Evolutionary conservation across 2,888 invertebrate species (phyloP).

Genomic region (Brachyopa scutellaris): DNA sequence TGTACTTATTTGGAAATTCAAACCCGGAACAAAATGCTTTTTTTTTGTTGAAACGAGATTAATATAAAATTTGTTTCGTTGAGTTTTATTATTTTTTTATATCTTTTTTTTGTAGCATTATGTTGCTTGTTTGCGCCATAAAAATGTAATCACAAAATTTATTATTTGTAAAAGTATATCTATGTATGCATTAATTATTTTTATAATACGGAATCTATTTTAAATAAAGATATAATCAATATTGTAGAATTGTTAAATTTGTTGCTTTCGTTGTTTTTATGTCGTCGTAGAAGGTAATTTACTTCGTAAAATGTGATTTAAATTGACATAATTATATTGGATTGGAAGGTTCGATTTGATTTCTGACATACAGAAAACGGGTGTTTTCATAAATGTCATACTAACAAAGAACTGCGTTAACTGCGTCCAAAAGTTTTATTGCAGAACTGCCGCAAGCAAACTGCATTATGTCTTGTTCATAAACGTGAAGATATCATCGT

Average conservation of each 20-base stretch:
- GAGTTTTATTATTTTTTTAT: conserved; percentile 23
- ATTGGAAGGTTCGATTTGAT: too few relatives aligned
- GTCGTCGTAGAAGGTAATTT: too few relatives aligned
- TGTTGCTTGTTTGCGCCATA: conserved; percentile 57
- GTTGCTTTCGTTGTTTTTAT: background rate
- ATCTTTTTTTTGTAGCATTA: conserved; percentile 31
- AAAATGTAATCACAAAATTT: conserved; percentile 63
- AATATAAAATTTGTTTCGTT: conserved; percentile 1
- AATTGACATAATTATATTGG: too few relatives aligned
- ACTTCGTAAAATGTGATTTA: too few relatives aligned
- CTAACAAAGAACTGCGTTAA: too few relatives aligned
- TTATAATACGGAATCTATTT: conserved; percentile 56
- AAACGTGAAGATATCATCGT: too few relatives aligned
- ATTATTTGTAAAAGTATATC: conserved; percentile 51
- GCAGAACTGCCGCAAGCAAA: too few relatives aligned
- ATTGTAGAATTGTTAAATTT: conserved; percentile 51
- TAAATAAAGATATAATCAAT: conserved; percentile 62
- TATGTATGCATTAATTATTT: conserved; percentile 54
- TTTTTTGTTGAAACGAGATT: conserved; percentile 29
- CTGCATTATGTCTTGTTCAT: too few relatives aligned
- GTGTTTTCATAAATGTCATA: too few relatives aligned
- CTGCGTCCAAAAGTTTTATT: too few relatives aligned
- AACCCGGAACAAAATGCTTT: conserved; percentile 66
- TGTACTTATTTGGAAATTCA: conserved; percentile 58
- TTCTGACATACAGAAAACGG: too few relatives aligned